Percentiles rank a stretch among this genome's conserved stretches.
These are phyloP conservation scores for Microcebus ravelobensis DNA, from an alignment of 2,113 vertebrate species.

Conservation along the genomic window DNA sequence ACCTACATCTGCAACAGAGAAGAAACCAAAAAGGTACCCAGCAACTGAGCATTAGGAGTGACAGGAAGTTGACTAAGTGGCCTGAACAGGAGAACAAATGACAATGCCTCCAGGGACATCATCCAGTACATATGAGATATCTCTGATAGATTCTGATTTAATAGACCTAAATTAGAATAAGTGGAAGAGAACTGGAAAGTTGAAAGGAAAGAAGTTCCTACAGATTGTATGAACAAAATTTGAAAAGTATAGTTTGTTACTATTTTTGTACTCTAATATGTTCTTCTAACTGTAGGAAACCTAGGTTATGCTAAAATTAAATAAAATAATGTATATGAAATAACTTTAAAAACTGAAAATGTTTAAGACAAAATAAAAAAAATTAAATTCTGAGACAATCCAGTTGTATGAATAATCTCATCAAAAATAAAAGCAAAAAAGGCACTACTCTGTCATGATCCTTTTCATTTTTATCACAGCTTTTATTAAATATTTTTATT, in stretches of 20 bases:
- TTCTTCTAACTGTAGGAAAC: not conserved
- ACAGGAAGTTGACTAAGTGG: not conserved
- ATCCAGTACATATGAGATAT: not conserved
- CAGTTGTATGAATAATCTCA: not conserved
- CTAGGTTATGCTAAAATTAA: not conserved
- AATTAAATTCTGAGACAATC: constrained; percentile 2
- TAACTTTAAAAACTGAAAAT: not conserved
- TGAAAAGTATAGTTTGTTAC: not conserved
- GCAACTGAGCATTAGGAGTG: not conserved
- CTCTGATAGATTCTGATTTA: not conserved
- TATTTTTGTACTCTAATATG: not conserved
- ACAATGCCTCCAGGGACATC: not conserved
- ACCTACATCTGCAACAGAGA: not conserved
- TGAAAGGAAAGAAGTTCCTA: not conserved
- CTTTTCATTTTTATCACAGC: not conserved
- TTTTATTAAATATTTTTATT: not conserved
- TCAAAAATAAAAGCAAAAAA: constrained; percentile 8
- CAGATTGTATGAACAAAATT: not conserved
- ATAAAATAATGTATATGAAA: not conserved
- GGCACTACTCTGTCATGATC: not conserved
- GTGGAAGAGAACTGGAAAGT: not conserved
- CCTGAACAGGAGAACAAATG: not conserved
- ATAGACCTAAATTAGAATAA: not conserved
- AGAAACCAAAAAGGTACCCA: not conserved
- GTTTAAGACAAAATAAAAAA: constrained; percentile 5